phyloP scores from a whole-genome alignment of 2,113 vertebrate species.

The Delphinapterus leucas region DNA sequence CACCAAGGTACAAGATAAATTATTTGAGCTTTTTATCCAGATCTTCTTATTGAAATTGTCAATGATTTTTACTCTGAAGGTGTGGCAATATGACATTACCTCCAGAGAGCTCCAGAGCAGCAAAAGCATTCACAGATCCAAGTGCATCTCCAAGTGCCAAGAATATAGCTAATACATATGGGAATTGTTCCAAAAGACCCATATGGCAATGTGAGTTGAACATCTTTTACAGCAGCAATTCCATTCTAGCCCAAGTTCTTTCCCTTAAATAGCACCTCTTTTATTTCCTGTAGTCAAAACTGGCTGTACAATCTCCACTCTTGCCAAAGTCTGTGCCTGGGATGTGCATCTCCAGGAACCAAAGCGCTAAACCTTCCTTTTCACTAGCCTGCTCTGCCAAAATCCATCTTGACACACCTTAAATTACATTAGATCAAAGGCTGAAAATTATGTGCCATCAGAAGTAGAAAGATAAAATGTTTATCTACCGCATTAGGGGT shows the following conservation, averaged over 20 bases:
- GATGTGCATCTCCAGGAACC: slow-evolving; percentile 19
- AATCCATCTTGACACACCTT: slow-evolving; percentile 4
- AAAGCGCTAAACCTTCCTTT: slow-evolving; percentile 43
- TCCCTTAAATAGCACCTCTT: slow-evolving; percentile 58
- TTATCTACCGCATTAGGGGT: slow-evolving; percentile 6
- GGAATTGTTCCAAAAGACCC: slow-evolving; percentile 42
- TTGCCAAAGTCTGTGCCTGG: slow-evolving; percentile 51
- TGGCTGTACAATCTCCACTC: not conserved
- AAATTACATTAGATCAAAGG: slow-evolving; percentile 64
- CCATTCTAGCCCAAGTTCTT: slow-evolving; percentile 34
- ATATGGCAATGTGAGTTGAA: slow-evolving; percentile 62
- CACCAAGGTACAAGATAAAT: not conserved
- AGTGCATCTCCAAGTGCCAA: not conserved
- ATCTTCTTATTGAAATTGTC: not conserved
- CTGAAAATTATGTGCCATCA: slow-evolving; percentile 32
- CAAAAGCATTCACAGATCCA: not conserved
- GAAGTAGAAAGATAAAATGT: slow-evolving; percentile 38
- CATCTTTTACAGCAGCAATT: slow-evolving; percentile 58
- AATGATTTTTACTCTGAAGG: not conserved
- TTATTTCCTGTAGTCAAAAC: slow-evolving; percentile 55
- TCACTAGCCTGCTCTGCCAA: slow-evolving; percentile 9
- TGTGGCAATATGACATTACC: not conserved
- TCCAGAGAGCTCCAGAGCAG: slow-evolving; percentile 34
- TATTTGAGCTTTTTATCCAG: not conserved
- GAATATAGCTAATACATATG: slow-evolving; percentile 45